A percentile compares a stretch with the other conserved stretches of the same genome.
These are phyloP conservation scores for Hycleus cichorii DNA, from an alignment of 1,140 invertebrate species.

Conservation along the genomic window DNA sequence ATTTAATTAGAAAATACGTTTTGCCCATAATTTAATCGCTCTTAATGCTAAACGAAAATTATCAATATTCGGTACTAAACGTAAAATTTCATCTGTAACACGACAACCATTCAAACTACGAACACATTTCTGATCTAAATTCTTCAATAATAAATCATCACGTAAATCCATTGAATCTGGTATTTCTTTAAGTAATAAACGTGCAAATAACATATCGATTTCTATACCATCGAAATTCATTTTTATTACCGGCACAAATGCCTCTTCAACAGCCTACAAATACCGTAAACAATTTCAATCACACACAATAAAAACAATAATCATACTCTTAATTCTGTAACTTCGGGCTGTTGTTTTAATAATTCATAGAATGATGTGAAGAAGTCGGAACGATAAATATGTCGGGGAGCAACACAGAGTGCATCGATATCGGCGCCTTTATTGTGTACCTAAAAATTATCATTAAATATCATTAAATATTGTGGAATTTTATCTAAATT, in stretches of 20 bases:
- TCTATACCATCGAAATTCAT: slow-evolving; percentile 99
- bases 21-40: slow-evolving; percentile 96
- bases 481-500: slow-evolving; percentile 27
- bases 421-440: slow-evolving; percentile 99
- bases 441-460: slow-evolving; percentile 78
- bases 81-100: slow-evolving; percentile 96
- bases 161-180: slow-evolving; percentile 73
- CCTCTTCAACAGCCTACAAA: slow-evolving; percentile 87
- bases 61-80: slow-evolving; percentile 90
- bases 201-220: slow-evolving; percentile 96
- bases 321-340: slow-evolving; percentile 70
- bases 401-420: slow-evolving; percentile 92
- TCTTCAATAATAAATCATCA: slow-evolving; percentile 89
- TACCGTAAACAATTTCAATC: background rate
- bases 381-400: slow-evolving; percentile 91
- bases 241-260: slow-evolving; percentile 98
- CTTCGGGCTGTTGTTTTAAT: slow-evolving; percentile 80
- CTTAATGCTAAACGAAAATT: slow-evolving; percentile 89
- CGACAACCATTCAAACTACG: slow-evolving; percentile 95
- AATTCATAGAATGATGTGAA: slow-evolving; percentile 92
- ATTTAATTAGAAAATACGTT: background rate
- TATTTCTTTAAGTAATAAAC: slow-evolving; percentile 88
- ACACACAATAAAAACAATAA: background rate
- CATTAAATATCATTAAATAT: background rate
- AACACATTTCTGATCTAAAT: slow-evolving; percentile 94